phyloP scores from a whole-genome alignment of 2,797 vertebrate genomes.

The Clarias fuscus region DNA sequence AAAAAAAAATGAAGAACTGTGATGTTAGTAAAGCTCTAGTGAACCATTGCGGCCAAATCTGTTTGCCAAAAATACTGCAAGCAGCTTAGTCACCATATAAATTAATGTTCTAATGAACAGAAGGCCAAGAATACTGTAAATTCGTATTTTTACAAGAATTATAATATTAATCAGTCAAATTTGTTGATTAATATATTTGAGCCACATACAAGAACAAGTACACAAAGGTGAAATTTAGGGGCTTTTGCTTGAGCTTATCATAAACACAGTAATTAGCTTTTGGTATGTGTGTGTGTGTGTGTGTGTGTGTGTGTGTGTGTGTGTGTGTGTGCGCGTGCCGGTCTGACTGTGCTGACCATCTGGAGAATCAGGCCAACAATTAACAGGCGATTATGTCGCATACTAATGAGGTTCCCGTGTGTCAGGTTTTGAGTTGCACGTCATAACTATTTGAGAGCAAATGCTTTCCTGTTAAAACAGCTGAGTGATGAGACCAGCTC shows the following conservation, averaged over 20 bases:
- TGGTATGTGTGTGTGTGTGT: not conserved
- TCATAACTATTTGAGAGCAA: conserved; percentile 25
- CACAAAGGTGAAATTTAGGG: conserved; percentile 15
- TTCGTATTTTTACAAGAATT: not conserved
- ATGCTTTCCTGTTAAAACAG: conserved; percentile 18
- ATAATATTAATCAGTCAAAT: not conserved
- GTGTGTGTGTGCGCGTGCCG: conserved; percentile 20
- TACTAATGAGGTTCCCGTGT: conserved; percentile 54
- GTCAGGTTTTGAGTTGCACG: conserved; percentile 13
- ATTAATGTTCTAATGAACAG: not conserved
- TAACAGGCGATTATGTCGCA: conserved; percentile 58
- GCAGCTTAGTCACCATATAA: not conserved
- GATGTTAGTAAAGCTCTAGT: not conserved
- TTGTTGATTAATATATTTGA: not conserved
- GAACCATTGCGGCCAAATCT: not conserved
- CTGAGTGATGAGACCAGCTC: conserved; percentile 15
- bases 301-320: conserved; percentile 3
- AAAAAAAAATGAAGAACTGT: not conserved
- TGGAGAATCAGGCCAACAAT: conserved; percentile 65
- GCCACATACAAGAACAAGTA: not conserved
- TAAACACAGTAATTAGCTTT: conserved; percentile 16
- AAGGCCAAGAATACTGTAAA: not conserved
- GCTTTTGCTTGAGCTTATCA: not conserved
- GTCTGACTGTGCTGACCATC: conserved; percentile 50
- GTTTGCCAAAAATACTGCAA: not conserved